These are phyloP conservation scores for Linyphia triangularis DNA, from an alignment of 2,888 invertebrate genomes.

Conservation along the genomic window DNA sequence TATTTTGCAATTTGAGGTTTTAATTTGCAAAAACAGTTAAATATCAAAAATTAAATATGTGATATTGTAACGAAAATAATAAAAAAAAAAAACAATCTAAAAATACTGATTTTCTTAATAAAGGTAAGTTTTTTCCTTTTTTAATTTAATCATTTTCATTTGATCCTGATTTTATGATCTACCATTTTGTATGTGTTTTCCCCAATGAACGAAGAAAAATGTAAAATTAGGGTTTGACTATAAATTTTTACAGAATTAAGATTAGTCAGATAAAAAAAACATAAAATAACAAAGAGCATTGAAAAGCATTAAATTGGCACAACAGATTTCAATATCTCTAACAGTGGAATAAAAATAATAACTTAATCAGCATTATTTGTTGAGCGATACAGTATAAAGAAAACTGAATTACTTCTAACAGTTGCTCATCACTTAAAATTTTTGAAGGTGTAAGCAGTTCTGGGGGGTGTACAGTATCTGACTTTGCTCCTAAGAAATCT, in stretches of 20 bases:
- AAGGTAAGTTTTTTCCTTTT: too few relatives aligned
- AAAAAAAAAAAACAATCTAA: too few relatives aligned
- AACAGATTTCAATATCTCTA: too few relatives aligned
- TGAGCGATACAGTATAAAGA: not conserved
- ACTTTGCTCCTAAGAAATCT: conserved; percentile 18
- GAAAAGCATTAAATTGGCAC: not conserved
- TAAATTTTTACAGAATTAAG: not conserved
- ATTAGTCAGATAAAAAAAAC: not conserved
- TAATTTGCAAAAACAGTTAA: too few relatives aligned
- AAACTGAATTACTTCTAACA: conserved; percentile 82
- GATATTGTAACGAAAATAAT: too few relatives aligned
- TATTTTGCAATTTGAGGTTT: too few relatives aligned
- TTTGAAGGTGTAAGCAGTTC: conserved; percentile 93
- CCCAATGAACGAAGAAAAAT: not conserved
- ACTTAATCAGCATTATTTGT: not conserved
- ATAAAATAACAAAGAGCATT: not conserved
- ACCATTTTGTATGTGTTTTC: too few relatives aligned
- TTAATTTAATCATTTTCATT: too few relatives aligned
- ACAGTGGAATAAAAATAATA: too few relatives aligned
- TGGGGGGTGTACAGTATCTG: conserved; percentile 84
- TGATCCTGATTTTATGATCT: too few relatives aligned
- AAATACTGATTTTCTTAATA: too few relatives aligned
- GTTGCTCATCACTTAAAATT: conserved; percentile 93
- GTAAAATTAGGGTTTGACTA: not conserved
- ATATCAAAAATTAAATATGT: too few relatives aligned